These are phyloP conservation scores for Speoplatyrhinus poulsoni DNA, from an alignment of 2,113 vertebrate species.

Conservation along the genomic window DNA sequence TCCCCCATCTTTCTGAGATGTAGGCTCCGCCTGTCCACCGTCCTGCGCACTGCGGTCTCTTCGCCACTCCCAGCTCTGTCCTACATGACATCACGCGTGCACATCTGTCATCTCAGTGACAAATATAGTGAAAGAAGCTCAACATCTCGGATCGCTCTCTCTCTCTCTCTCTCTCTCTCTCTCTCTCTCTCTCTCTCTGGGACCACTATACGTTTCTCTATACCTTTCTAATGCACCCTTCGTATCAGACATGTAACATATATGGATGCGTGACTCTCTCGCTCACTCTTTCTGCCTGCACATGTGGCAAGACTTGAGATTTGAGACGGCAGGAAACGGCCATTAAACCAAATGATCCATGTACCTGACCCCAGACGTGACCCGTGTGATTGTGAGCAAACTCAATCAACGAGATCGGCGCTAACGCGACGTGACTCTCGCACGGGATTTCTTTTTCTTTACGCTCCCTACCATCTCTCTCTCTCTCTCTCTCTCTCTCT, in stretches of 20 bases:
- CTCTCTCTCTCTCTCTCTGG: constrained; percentile 36
- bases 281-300: constrained; percentile 33
- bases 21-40: constrained; percentile 60
- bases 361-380: constrained; percentile 63
- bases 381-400: constrained; percentile 75
- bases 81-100: constrained; percentile 78
- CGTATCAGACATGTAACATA: constrained; percentile 31
- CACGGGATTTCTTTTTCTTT: constrained; percentile 20
- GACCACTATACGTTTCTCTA: constrained; percentile 24
- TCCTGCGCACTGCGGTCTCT: constrained; percentile 63
- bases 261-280: constrained; percentile 13
- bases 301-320: constrained; percentile 45
- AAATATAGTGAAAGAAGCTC: constrained; percentile 71
- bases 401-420: constrained; percentile 65
- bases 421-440: constrained; percentile 46
- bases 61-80: constrained; percentile 65
- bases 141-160: constrained; percentile 51
- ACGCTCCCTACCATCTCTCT: not conserved
- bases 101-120: constrained; percentile 80
- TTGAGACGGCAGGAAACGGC: constrained; percentile 61
- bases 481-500: not conserved
- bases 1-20: constrained; percentile 26
- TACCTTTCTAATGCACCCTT: constrained; percentile 3
- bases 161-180: constrained; percentile 37
- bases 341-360: constrained; percentile 72